Evolutionary conservation across 92 coral and sea anemone genomes (phyloP), one percentile per base, ranked within the genome.

Genomic region (Phymanthus crucifer): DNA sequence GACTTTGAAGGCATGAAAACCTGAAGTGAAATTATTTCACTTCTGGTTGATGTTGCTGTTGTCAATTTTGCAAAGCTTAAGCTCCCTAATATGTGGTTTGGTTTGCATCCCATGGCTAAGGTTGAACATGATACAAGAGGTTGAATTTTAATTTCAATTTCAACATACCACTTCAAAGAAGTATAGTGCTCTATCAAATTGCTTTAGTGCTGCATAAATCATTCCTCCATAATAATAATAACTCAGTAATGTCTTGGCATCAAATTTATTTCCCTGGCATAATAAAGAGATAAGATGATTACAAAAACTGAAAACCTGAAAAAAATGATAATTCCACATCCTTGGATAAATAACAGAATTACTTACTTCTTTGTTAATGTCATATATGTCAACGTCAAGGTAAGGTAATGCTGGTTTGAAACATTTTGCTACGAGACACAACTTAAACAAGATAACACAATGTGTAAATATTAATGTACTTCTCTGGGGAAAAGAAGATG

Each of bases 161-260:
- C 48, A 29, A 83, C 99, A 71, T 83, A 96, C 99, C 95, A 96
- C 95, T 96, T 96, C 99, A 91, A 81, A 96, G 83, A 93, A 93
- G 89, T 93, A 91, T 45, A 96, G 87, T 64, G 99, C 98, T 70
- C 94, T 93, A 78, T 89, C 93, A 83, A 85, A 93, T 27, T 89
- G 91, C 89, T 96, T 96, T 58, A 96, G 72, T 5, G 99, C 96
- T 61, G 99, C 91, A 80, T 93, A 96, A 46, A 96, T 93, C 99
- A 96, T 96, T 12, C 99, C 99, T 74, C 98, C 98, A 93, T 96
- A 96, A 80, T 96, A 96, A 79, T 86, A 96, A 78, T 93, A 96
- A 9, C 93, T 86, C 32, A 96, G 88, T 54, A 96, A 76, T 29
- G 87, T 81, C 75, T 83, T 96, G 71, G 97, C 93, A 89, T 96